Conservation (phyloP, 2,113 vertebrate genomes). For the Corythornis madagascariensis region DNA sequence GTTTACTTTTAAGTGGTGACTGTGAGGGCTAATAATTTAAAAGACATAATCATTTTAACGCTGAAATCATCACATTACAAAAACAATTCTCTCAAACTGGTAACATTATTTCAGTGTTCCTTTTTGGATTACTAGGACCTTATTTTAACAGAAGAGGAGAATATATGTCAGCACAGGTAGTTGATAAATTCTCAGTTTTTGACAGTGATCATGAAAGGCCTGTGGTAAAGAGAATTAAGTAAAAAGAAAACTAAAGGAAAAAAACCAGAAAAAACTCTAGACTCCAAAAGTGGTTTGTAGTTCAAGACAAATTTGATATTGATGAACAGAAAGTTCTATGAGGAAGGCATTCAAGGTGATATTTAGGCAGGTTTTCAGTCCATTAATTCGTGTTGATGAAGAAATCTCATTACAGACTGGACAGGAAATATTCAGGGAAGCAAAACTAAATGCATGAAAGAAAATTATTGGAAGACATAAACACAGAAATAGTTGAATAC, state of each 20-base stretch:
- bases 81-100: background rate
- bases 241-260: background rate
- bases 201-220: background rate
- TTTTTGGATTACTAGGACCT: background rate
- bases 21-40: background rate
- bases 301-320: slow-evolving; percentile 10
- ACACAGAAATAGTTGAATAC: background rate
- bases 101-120: background rate
- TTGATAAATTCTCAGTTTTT: background rate
- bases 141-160: background rate
- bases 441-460: background rate
- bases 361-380: background rate
- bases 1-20: background rate
- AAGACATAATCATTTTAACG: background rate
- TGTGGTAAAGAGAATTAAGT: background rate
- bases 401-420: slow-evolving; percentile 18
- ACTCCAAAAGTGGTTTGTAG: background rate
- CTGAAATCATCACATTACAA: background rate
- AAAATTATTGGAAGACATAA: background rate
- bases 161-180: background rate
- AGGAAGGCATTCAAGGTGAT: background rate
- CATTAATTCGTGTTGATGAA: background rate
- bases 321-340: background rate
- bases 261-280: background rate
- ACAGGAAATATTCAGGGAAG: slow-evolving; percentile 13